Base-by-base conservation (phyloP, 2,888 invertebrate genomes). In the Polydrusus pterygomalis region DNA sequence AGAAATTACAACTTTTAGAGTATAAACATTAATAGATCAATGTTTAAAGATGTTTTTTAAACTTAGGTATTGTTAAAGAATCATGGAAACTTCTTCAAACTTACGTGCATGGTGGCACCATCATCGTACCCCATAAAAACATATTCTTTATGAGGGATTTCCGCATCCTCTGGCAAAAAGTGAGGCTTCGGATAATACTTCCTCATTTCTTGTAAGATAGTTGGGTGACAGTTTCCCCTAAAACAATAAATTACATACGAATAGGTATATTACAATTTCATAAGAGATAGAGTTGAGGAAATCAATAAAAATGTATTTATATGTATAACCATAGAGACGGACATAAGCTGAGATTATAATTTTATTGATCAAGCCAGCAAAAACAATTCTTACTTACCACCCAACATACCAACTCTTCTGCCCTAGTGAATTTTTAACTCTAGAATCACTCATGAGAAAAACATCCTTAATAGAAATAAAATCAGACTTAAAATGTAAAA, bases 81-180 rank as follows among this genome's bases (percentile, higher is more conserved):
- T 7, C 34, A 34, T 34, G 10, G 5, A 40, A 40, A 63, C 51
- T 34, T 15, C n/a, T 15, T 34, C 34, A 18, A 79, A 89, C 90
- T 90, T 89, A 96, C 95, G 90, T 97, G 97, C 94, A 97, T 94
- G 74, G 94, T 93, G 74, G 97, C 96, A 74, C 97, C 97, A 83
- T 93, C 93, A 82, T 96, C 95, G 83, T 94, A 96, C 54, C 97
- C 97, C 90, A 97, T 93, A 87, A 97, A 96, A 80, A 97, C 93
- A 89, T 96, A 97, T 88, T 97, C 97, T 62, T 95, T 93, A 47
- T 93, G 92, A 65, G 96, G 95, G 83, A 94, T 93, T 87, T 97
- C 97, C n/a, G 96, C 94, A 88, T 96, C 95, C 74, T 92, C 91
- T 1, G 97, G 97, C 79, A 97, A 89, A 88, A 97, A 97, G 82